A percentile compares a stretch with the other conserved stretches of the same genome.
Evolutionary conservation across 2,113 vertebrate genomes (phyloP).

Genomic region (Paralichthys olivaceus): DNA sequence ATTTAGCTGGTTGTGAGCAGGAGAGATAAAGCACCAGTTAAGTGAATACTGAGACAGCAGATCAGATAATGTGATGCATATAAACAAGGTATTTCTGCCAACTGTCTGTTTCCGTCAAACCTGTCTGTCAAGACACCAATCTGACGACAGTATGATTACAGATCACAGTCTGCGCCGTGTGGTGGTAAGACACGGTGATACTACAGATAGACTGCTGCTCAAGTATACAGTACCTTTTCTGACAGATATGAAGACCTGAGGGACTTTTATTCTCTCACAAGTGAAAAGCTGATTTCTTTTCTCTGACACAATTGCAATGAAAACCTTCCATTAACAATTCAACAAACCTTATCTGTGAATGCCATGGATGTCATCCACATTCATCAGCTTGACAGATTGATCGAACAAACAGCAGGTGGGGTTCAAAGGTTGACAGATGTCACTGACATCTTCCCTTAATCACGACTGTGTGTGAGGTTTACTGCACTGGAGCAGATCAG

Average conservation of each 20-base stretch:
- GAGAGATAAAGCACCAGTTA: slow-evolving; percentile 34
- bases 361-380: background rate
- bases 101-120: slow-evolving; percentile 40
- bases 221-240: background rate
- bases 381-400: background rate
- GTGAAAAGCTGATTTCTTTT: background rate
- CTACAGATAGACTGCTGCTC: background rate
- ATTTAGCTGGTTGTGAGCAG: slow-evolving; percentile 53
- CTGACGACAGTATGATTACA: background rate
- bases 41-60: slow-evolving; percentile 7
- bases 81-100: slow-evolving; percentile 9
- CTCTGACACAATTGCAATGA: background rate
- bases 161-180: background rate
- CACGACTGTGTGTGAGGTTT: background rate
- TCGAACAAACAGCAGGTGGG: background rate
- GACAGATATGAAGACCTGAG: background rate
- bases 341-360: background rate
- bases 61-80: background rate
- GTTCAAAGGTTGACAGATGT: slow-evolving; percentile 7
- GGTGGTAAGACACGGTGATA: background rate
- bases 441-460: background rate
- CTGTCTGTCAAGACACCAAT: slow-evolving; percentile 24
- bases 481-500: background rate
- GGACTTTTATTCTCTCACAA: background rate
- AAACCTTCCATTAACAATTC: background rate